Evolutionary conservation across 2,113 vertebrate species (phyloP).

Genomic region (Rana temporaria): DNA sequence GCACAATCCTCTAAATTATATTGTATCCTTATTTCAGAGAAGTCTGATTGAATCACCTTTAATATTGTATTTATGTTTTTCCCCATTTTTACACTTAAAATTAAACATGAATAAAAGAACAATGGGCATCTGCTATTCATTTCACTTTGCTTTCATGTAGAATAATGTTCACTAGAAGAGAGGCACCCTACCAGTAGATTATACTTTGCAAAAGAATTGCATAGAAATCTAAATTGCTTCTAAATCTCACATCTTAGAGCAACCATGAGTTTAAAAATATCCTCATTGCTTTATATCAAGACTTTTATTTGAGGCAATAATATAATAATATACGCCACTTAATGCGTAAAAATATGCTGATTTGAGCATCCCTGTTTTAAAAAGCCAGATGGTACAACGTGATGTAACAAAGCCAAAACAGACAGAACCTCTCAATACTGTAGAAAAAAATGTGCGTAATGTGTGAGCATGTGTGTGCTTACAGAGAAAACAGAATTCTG

Average conservation of each 20-base stretch:
- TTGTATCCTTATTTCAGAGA: not conserved
- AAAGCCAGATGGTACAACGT: constrained; percentile 55
- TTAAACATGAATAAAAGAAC: constrained; percentile 4
- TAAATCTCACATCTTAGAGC: constrained; percentile 31
- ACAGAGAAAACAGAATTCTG: constrained; percentile 49
- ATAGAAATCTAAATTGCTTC: constrained; percentile 23
- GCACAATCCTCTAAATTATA: constrained; percentile 27
- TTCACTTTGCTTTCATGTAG: not conserved
- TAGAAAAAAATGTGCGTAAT: constrained; percentile 53
- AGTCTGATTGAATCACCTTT: not conserved
- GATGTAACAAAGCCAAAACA: constrained; percentile 50
- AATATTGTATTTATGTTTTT: not conserved
- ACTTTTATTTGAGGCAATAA: constrained; percentile 38
- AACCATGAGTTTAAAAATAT: constrained; percentile 38
- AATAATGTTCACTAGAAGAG: not conserved
- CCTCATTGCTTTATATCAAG: constrained; percentile 33
- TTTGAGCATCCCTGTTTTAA: constrained; percentile 53
- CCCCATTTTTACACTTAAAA: not conserved
- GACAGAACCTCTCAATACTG: constrained; percentile 53
- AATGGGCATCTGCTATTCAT: not conserved
- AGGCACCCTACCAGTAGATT: not conserved
- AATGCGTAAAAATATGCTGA: constrained; percentile 49
- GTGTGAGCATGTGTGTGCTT: constrained; percentile 54
- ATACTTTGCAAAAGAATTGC: not conserved
- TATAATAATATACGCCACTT: constrained; percentile 48